These are phyloP conservation scores for Hydrochoerus hydrochaeris DNA, from an alignment of 2,113 vertebrate species.

Conservation along the genomic window DNA sequence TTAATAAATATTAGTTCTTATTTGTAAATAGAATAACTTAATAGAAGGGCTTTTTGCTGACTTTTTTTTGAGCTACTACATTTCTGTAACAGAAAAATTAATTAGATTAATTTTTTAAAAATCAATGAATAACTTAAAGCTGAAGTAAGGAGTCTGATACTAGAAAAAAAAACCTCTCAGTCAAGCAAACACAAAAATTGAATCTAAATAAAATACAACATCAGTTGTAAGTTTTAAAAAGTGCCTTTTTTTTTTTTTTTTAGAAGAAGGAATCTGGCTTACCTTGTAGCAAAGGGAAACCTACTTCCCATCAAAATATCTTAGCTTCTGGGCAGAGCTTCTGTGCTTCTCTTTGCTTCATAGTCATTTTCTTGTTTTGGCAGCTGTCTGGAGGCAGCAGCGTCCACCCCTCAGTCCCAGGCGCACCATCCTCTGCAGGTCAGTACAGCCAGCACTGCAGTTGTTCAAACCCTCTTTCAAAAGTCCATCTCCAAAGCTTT, in stretches of 20 bases:
- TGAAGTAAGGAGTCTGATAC: conserved; percentile 14
- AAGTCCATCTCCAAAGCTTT: conserved; percentile 39
- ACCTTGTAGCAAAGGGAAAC: conserved; percentile 71
- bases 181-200: conserved; percentile 24
- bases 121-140: conserved; percentile 38
- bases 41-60: background rate
- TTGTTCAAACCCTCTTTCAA: conserved; percentile 61
- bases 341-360: conserved; percentile 48
- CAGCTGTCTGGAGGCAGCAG: conserved; percentile 88
- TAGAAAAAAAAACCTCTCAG: background rate
- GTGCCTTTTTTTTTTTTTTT: background rate
- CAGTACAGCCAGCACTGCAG: conserved; percentile 82
- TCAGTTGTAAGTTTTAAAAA: background rate
- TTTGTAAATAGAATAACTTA: conserved; percentile 48
- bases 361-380: conserved; percentile 58
- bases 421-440: conserved; percentile 89
- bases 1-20: conserved; percentile 37
- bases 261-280: conserved; percentile 72
- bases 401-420: conserved; percentile 85
- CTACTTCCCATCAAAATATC: background rate
- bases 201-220: conserved; percentile 19
- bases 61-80: background rate
- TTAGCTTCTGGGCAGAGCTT: background rate
- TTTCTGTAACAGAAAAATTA: conserved; percentile 5
- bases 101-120: conserved; percentile 3